Evolutionary conservation across 2,888 invertebrate species (phyloP).

Genomic region (Limnephilus rhombicus): DNA sequence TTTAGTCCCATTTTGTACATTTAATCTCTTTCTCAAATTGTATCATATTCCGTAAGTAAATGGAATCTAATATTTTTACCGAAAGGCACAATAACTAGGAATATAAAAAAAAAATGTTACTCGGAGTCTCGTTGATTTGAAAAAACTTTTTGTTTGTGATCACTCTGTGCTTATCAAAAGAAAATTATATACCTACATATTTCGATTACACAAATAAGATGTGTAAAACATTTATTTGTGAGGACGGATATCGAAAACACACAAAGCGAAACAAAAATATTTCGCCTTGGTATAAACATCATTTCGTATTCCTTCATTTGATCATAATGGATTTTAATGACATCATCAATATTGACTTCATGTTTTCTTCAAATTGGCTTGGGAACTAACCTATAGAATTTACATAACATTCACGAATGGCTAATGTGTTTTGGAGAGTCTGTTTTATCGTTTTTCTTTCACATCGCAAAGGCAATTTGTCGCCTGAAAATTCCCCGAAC

Average conservation of each 20-base stretch:
- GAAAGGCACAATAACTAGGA: too few species aligned
- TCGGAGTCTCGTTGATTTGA: background rate
- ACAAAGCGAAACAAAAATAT: background rate
- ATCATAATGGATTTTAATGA: background rate
- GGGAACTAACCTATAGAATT: background rate
- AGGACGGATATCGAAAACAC: background rate
- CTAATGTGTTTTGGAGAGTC: background rate
- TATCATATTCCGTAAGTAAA: background rate
- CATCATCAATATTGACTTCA: background rate
- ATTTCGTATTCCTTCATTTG: background rate
- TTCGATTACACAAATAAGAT: background rate
- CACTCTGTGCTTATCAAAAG: background rate
- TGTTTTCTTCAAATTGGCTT: background rate
- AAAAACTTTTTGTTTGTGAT: background rate
- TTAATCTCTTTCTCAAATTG: too few species aligned
- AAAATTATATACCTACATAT: background rate
- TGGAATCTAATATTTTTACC: background rate
- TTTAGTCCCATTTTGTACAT: too few species aligned
- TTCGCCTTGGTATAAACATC: background rate
- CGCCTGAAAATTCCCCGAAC: background rate
- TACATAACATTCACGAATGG: background rate
- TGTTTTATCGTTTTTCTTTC: background rate
- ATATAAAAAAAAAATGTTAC: too few species aligned
- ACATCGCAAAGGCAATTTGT: background rate
- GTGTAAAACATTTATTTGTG: background rate